Percentiles rank a stretch among this genome's conserved stretches.
Evolutionary conservation across 2,797 vertebrate genomes (phyloP).

Genomic region (Astyanax mexicanus): DNA sequence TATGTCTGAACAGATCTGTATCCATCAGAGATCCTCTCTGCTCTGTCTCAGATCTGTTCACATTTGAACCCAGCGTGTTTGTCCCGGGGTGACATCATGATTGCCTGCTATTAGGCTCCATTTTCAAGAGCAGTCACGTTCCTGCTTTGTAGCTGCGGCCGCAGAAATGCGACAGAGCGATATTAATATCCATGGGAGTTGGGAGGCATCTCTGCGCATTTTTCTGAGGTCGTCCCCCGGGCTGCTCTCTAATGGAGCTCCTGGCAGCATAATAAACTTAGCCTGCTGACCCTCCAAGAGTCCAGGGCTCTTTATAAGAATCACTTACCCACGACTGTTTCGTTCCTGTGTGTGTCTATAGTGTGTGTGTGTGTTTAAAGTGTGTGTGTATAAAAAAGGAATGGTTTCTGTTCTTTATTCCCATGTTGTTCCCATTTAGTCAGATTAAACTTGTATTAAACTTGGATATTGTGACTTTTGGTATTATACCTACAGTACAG

Average conservation of each 20-base stretch:
- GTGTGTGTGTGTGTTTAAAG: too few species aligned
- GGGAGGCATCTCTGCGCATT: slow-evolving; percentile 56
- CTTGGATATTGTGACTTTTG: too few species aligned
- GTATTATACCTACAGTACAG: too few species aligned
- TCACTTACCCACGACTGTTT: slow-evolving; percentile 41
- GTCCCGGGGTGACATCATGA: slow-evolving; percentile 40
- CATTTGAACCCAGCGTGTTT: slow-evolving; percentile 47
- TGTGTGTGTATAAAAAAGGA: neutral
- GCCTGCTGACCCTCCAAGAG: slow-evolving; percentile 56
- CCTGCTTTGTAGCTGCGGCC: slow-evolving; percentile 50
- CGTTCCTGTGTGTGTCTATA: too few species aligned
- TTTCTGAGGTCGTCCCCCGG: slow-evolving; percentile 54
- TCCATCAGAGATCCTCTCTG: slow-evolving; percentile 28
- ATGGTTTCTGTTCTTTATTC: slow-evolving; percentile 36
- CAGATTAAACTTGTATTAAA: too few species aligned
- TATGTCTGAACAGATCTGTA: slow-evolving; percentile 21
- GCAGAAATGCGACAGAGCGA: slow-evolving; percentile 37
- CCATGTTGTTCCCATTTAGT: neutral
- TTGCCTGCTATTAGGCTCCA: slow-evolving; percentile 47
- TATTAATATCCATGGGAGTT: slow-evolving; percentile 57
- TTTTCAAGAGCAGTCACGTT: slow-evolving; percentile 38
- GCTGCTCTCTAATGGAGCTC: slow-evolving; percentile 60
- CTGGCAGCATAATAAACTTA: slow-evolving; percentile 64
- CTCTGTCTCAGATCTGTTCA: slow-evolving; percentile 29
- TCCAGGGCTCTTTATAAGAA: slow-evolving; percentile 50